A percentile compares a stretch with the other conserved stretches of the same genome.
Conservation (phyloP, 2,797 vertebrate species). For the Peromyscus melanophrys region DNA sequence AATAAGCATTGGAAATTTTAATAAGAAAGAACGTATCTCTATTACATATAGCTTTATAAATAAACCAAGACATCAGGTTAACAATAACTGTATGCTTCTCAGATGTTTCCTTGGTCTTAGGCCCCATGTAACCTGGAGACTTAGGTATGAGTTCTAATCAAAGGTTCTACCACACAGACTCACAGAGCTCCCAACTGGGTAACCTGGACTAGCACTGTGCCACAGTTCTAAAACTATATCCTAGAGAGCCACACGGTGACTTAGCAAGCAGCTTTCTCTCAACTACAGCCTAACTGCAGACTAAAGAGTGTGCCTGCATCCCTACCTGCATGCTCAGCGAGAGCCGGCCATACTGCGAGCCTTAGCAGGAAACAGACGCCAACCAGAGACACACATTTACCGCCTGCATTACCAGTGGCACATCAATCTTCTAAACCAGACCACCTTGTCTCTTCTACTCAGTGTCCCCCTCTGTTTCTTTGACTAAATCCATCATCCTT, state of each 20-base stretch:
- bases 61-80: neutral
- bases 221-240: neutral
- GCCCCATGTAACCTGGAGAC: neutral
- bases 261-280: neutral
- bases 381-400: neutral
- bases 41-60: constrained; percentile 14
- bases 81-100: neutral
- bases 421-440: neutral
- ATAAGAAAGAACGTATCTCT: neutral
- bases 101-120: neutral
- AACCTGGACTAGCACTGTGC: neutral
- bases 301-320: neutral
- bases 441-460: neutral
- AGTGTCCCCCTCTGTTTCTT: neutral
- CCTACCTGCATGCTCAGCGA: neutral
- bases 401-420: neutral
- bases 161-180: constrained; percentile 17
- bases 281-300: neutral
- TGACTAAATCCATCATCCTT: neutral
- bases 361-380: neutral
- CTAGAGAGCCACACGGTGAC: neutral
- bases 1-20: neutral
- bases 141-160: constrained; percentile 35
- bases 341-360: neutral
- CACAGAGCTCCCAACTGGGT: constrained; percentile 26